phyloP scores from a whole-genome alignment of 2,113 vertebrate genomes.

The Otocyon megalotis region DNA sequence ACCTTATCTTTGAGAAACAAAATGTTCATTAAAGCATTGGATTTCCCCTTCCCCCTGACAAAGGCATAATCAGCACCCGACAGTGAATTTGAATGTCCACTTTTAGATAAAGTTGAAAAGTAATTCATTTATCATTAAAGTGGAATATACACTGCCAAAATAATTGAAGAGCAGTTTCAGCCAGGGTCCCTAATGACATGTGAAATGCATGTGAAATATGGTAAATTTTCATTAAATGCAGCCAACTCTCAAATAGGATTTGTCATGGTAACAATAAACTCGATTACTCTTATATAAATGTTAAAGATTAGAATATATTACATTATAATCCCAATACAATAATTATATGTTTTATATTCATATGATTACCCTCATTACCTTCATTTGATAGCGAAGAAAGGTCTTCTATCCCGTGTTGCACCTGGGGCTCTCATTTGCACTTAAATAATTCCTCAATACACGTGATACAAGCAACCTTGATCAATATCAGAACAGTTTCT shows the following conservation, averaged over 20 bases:
- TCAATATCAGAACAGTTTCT: not conserved
- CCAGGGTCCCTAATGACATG: not conserved
- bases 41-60: not conserved
- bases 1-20: not conserved
- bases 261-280: not conserved
- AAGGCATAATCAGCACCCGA: not conserved
- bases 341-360: not conserved
- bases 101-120: not conserved
- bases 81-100: not conserved
- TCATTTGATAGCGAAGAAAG: constrained; percentile 21
- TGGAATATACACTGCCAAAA: constrained; percentile 12
- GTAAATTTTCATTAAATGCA: not conserved
- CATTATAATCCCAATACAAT: not conserved
- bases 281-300: not conserved
- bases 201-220: not conserved
- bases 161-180: not conserved
- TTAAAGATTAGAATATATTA: constrained; percentile 9
- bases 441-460: not conserved
- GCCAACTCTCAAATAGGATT: not conserved
- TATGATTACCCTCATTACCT: not conserved
- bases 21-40: not conserved
- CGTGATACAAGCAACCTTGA: not conserved
- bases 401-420: not conserved
- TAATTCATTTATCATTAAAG: not conserved
- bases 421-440: not conserved